Conservation (phyloP, 2,888 invertebrate genomes). For the Dendrolimus pini region DNA sequence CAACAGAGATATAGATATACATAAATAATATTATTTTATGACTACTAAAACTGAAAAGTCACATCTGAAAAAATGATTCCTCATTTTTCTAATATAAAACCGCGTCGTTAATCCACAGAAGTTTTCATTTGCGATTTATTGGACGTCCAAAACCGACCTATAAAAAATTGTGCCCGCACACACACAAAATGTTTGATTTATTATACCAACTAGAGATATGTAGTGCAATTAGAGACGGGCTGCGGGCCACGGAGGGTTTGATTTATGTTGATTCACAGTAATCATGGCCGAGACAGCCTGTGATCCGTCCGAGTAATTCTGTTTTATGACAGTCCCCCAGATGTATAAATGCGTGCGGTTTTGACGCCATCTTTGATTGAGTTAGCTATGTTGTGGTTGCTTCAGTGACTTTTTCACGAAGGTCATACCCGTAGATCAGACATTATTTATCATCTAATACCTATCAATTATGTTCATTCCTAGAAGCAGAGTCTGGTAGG, state of each 20-base stretch:
- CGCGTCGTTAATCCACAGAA: constrained; percentile 34
- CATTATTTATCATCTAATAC: too few relatives aligned
- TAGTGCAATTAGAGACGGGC: constrained; percentile 60
- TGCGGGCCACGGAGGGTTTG: constrained; percentile 67
- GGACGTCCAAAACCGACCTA: constrained; percentile 36
- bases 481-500: too few relatives aligned
- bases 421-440: constrained; percentile 5
- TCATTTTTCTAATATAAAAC: constrained; percentile 27
- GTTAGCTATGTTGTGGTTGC: constrained; percentile 34
- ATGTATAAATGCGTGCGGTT: constrained; percentile 53
- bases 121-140: constrained; percentile 44
- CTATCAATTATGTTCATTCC: too few relatives aligned
- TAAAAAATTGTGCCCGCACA: constrained; percentile 57
- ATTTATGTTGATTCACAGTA: constrained; percentile 70
- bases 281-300: constrained; percentile 51
- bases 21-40: background rate
- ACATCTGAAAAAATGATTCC: constrained; percentile 16
- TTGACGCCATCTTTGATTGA: constrained; percentile 50
- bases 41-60: background rate
- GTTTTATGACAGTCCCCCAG: constrained; percentile 56
- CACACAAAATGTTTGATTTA: constrained; percentile 66
- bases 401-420: constrained; percentile 16
- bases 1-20: background rate
- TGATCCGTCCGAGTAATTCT: constrained; percentile 57
- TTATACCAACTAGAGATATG: constrained; percentile 38